These are phyloP conservation scores for Aspidiotus rigidus DNA, from an alignment of 2,888 invertebrate genomes.

Conservation along the genomic window DNA sequence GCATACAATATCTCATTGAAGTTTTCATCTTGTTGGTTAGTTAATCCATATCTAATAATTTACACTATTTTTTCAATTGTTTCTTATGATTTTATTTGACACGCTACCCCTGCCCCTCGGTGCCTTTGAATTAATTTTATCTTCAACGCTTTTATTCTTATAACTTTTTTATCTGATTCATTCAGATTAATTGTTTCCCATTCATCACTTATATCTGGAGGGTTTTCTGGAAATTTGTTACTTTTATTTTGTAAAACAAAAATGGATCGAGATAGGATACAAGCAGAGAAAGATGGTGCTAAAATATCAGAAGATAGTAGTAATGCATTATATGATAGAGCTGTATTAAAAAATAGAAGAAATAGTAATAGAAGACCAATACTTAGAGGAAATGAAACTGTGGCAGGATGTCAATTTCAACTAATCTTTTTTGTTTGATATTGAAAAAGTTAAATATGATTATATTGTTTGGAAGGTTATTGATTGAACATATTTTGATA, in stretches of 20 bases:
- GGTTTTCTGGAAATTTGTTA: slow-evolving; percentile 1
- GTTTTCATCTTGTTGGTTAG: too few species aligned
- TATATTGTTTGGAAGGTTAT: neutral
- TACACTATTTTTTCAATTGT: slow-evolving; percentile 3
- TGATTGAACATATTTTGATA: slow-evolving; percentile 1
- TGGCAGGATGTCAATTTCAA: neutral
- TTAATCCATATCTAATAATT: too few species aligned
- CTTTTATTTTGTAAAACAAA: neutral
- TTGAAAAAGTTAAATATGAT: neutral
- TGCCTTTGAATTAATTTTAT: neutral
- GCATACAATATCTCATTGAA: too few species aligned
- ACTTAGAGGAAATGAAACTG: neutral
- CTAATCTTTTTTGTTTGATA: slow-evolving; percentile 1
- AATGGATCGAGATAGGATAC: neutral
- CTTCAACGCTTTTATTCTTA: neutral
- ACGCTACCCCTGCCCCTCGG: neutral
- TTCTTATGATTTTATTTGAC: slow-evolving; percentile 1
- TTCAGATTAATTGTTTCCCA: too few species aligned
- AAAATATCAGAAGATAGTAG: neutral
- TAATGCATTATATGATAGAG: slow-evolving; percentile 1
- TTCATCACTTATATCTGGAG: too few species aligned
- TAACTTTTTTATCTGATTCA: too few species aligned
- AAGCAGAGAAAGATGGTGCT: slow-evolving; percentile 2
- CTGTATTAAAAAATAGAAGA: slow-evolving; percentile 1
- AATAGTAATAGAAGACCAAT: slow-evolving; percentile 1